These are phyloP conservation scores for Coluber constrictor DNA, from an alignment of 2,797 vertebrate genomes.

Conservation along the genomic window DNA sequence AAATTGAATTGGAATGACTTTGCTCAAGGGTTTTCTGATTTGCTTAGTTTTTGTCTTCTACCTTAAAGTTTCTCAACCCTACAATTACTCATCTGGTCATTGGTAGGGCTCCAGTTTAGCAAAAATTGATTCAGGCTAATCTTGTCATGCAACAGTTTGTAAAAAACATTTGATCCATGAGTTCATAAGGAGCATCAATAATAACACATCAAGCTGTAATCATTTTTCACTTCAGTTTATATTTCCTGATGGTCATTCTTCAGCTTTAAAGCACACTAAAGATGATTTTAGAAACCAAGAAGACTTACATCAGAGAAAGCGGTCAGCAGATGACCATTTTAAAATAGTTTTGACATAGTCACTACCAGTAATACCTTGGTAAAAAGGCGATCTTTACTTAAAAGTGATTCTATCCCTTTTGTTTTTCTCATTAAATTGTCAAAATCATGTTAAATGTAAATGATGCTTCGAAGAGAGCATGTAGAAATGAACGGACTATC, in stretches of 20 bases:
- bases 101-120: background rate
- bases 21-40: background rate
- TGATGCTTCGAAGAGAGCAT: background rate
- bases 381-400: background rate
- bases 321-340: background rate
- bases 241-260: slow-evolving; percentile 1
- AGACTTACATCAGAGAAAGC: background rate
- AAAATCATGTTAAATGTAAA: background rate
- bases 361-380: background rate
- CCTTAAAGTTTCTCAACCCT: background rate
- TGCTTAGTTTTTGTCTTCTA: background rate
- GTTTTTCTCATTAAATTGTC: background rate
- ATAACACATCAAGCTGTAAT: background rate
- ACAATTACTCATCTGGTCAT: background rate
- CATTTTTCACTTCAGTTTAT: background rate
- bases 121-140: background rate
- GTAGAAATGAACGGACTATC: background rate
- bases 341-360: background rate
- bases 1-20: background rate
- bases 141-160: background rate
- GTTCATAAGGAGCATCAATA: background rate
- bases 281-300: background rate
- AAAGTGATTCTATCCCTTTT: slow-evolving; percentile 12
- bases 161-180: background rate
- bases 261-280: slow-evolving; percentile 22